Evolutionary conservation across 2,888 invertebrate species (phyloP), one percentile per base, ranked within the genome.

Genomic region (Helleia helle): DNA sequence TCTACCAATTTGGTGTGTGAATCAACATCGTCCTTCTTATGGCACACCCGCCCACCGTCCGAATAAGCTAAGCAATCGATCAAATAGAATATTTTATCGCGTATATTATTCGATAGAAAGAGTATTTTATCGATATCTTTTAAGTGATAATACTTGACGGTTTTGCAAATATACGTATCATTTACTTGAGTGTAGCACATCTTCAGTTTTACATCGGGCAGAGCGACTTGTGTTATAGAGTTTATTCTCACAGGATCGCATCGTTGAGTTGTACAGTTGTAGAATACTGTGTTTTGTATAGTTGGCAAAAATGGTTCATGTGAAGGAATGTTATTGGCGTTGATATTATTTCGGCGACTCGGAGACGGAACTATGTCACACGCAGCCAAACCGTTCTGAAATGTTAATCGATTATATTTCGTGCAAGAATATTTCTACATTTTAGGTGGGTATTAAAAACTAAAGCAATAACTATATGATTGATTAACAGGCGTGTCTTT

Each of bases 291-390:
- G 12, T 45, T 42, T 37, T 65, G 56, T 6, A 52, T 44, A 47
- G 71, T 69, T 18, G 83, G 79, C 47, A 83, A 68, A 47, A 71
- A 79, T 3, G 79, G 79, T 47, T 80, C 75, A 43, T 77, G 65
- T n/a, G 63, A 62, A 4, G 80, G 80, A 12, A 58, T 29, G n/a
- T 55, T 53, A 34, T 51, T 46, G 40, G 43, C 37, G 30, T 45
- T 42, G 40, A n/a, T n/a, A n/a, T n/a, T n/a, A n/a, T 36, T 58
- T 41, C 69, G 62, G 28, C 66, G 67, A 42, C 41, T 44, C 1
- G 55, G 39, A 47, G 51, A 54, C 36, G 45, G 40, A 9, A 56
- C 36, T 4, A 55, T 44, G 49, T 62, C 58, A 49, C 83, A 83
- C 38, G 59, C 42, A 22, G 69, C 63, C 38, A 51, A 46, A 53